phyloP scores from a whole-genome alignment of 2,113 vertebrate species.

The Rhineura floridana region DNA sequence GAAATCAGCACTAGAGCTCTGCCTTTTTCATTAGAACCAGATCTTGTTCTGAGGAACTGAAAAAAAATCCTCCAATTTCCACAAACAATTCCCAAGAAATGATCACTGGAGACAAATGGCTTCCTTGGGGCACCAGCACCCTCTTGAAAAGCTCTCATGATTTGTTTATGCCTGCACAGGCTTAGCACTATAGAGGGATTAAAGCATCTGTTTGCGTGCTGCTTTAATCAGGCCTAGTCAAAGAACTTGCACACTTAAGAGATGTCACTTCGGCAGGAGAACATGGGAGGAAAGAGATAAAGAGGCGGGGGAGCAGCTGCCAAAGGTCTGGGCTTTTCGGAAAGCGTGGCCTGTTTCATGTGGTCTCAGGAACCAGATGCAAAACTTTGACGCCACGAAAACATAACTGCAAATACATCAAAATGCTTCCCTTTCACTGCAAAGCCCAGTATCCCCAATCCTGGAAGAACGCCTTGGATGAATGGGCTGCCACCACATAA shows the following conservation, averaged over 20 bases:
- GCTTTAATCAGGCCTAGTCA: constrained; percentile 9
- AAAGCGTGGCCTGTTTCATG: constrained; percentile 14
- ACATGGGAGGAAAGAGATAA: constrained; percentile 12
- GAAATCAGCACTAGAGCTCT: not conserved
- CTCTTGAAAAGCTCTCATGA: constrained; percentile 61
- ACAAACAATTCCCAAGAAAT: constrained; percentile 68
- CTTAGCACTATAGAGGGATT: constrained; percentile 52
- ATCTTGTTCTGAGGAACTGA: constrained; percentile 41
- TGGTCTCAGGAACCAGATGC: not conserved
- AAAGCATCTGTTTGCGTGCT: constrained; percentile 23
- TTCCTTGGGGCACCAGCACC: constrained; percentile 62
- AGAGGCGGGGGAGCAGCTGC: not conserved
- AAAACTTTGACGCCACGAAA: not conserved
- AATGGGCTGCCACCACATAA: not conserved
- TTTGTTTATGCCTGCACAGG: constrained; percentile 62
- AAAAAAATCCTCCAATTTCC: constrained; percentile 49
- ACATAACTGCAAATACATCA: not conserved
- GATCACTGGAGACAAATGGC: constrained; percentile 59
- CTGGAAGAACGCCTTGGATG: not conserved
- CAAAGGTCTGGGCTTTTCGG: constrained; percentile 4
- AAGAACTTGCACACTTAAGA: constrained; percentile 51
- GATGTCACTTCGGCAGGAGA: constrained; percentile 1
- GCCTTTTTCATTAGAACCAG: constrained; percentile 48
- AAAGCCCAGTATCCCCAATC: not conserved
- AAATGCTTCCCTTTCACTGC: not conserved